Percentiles rank a stretch among this genome's conserved stretches.
These are phyloP conservation scores for Psittacula echo DNA, from an alignment of 2,797 vertebrate species.

Conservation along the genomic window DNA sequence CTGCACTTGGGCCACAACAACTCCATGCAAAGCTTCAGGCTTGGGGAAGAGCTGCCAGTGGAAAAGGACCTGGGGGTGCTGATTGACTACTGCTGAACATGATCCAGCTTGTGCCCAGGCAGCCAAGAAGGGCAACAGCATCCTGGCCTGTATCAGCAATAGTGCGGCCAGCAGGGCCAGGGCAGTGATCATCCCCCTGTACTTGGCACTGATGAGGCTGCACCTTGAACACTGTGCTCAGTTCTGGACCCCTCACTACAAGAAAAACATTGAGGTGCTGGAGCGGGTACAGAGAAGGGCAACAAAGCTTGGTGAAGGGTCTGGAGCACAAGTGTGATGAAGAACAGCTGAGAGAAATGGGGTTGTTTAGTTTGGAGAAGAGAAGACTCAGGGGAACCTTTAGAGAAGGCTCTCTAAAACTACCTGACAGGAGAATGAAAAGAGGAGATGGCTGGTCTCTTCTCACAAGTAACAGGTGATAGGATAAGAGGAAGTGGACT, in stretches of 20 bases:
- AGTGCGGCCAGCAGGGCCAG: not conserved
- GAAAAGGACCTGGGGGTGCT: fast-evolving
- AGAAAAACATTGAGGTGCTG: not conserved
- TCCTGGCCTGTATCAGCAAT: not conserved
- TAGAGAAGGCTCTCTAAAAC: not conserved
- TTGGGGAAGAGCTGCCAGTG: not conserved
- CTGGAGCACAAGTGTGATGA: not conserved
- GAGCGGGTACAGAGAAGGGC: not conserved
- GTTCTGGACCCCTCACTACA: not conserved
- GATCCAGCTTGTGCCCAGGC: fast-evolving
- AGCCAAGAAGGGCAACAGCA: not conserved
- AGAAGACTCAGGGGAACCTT: not conserved
- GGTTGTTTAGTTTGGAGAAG: not conserved
- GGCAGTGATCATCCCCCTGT: too few species aligned
- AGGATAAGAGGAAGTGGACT: not conserved
- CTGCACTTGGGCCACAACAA: not conserved
- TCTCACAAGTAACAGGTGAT: not conserved
- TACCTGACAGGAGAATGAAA: not conserved
- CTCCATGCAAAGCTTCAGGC: not conserved
- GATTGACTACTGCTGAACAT: not conserved
- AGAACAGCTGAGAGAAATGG: not conserved
- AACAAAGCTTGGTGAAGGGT: not conserved
- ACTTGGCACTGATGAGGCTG: fast-evolving
- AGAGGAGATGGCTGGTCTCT: not conserved
- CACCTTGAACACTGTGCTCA: fast-evolving